These are phyloP conservation scores for Theocolax elegans DNA, from an alignment of 1,140 invertebrate species.

Conservation along the genomic window DNA sequence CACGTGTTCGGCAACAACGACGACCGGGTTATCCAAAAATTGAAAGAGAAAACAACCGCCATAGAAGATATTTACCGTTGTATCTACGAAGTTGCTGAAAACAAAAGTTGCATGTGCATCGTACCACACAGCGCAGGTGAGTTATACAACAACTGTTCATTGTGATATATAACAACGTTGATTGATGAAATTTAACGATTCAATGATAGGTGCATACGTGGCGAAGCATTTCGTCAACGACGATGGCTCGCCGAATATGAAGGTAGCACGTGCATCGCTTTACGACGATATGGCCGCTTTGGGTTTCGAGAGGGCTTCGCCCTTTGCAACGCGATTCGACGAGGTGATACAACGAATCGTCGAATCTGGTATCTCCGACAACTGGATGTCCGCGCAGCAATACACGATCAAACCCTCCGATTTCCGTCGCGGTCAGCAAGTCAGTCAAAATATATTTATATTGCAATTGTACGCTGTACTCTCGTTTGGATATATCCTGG, in stretches of 20 bases:
- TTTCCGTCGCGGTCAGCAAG: background rate
- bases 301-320: background rate
- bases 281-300: background rate
- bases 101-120: background rate
- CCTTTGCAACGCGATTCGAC: background rate
- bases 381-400: background rate
- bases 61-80: background rate
- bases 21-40: background rate
- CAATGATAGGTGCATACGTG: background rate
- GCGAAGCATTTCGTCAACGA: background rate
- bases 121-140: too few relatives aligned
- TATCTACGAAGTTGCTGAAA: background rate
- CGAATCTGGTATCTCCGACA: background rate
- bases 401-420: background rate
- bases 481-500: background rate
- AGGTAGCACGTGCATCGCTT: background rate
- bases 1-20: background rate
- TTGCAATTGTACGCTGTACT: background rate
- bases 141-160: too few relatives aligned
- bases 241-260: background rate
- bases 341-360: background rate
- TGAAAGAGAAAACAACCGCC: background rate
- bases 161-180: too few relatives aligned
- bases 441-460: background rate
- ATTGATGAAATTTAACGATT: too few relatives aligned